A percentile compares a stretch with the other conserved stretches of the same genome.
Conservation (phyloP, 2,797 vertebrate genomes). For the Denticeps clupeoides region DNA sequence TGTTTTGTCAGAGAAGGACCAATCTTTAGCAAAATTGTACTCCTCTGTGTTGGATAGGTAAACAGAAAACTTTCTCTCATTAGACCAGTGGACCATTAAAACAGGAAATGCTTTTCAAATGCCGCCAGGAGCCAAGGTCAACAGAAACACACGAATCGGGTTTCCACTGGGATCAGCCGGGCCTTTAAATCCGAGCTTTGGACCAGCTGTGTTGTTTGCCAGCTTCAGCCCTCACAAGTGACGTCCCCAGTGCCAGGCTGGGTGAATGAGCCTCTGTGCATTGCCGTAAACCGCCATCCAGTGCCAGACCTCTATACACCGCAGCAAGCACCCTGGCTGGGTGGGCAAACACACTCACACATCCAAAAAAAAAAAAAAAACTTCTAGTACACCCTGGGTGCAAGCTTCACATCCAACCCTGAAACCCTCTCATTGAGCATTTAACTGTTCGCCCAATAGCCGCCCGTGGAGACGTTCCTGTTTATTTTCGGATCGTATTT, state of each 20-base stretch:
- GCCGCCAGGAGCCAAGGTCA: conserved; percentile 32
- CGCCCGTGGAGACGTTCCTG: conserved; percentile 5
- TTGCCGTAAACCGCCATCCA: conserved; percentile 12
- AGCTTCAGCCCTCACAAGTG: conserved; percentile 5
- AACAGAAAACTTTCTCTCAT: conserved; percentile 28
- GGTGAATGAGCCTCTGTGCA: conserved; percentile 20
- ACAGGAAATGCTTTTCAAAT: conserved; percentile 25
- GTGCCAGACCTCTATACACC: conserved; percentile 31
- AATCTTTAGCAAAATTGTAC: too few species aligned
- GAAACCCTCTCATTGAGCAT: too few species aligned
- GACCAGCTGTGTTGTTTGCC: too few species aligned
- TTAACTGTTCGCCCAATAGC: too few species aligned
- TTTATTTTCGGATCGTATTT: conserved; percentile 7
- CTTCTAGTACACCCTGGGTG: too few species aligned
- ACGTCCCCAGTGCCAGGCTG: conserved; percentile 5
- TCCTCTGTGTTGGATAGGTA: conserved; percentile 31
- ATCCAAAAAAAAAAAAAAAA: too few species aligned
- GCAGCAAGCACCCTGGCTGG: too few species aligned
- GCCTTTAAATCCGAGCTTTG: conserved; percentile 11
- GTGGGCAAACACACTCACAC: too few species aligned
- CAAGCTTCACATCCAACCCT: too few species aligned
- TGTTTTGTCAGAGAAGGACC: too few species aligned
- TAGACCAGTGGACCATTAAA: conserved; percentile 14
- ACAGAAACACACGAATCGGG: conserved; percentile 22
- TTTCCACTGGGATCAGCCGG: conserved; percentile 1